These are phyloP conservation scores for Bombus consobrinus DNA, from an alignment of 1,140 invertebrate species.

Conservation along the genomic window DNA sequence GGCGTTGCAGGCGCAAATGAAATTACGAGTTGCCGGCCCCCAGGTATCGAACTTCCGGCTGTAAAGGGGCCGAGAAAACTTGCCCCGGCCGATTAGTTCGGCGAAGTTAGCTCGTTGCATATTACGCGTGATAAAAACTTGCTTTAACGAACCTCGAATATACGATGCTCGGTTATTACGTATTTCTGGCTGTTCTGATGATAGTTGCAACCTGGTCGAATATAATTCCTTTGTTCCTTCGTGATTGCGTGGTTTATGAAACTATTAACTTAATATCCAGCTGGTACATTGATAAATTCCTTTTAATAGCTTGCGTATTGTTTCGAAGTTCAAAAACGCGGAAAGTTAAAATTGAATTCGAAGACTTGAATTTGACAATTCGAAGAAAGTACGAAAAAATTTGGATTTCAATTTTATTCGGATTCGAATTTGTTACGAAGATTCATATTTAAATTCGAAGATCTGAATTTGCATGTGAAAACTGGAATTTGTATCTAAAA, in stretches of 20 bases:
- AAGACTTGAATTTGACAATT: no score
- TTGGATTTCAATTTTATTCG: background rate
- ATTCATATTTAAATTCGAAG: no score
- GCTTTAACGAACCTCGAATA: background rate
- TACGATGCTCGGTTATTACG: background rate
- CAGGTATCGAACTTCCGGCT: slow-evolving; percentile 3
- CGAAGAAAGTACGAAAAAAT: no score
- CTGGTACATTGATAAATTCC: no score
- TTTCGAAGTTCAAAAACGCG: no score
- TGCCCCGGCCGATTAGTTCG: background rate
- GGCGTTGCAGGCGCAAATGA: background rate
- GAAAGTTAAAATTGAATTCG: background rate
- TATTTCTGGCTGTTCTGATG: background rate
- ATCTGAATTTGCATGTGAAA: no score
- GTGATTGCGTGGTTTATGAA: background rate
- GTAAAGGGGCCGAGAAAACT: slow-evolving; percentile 19
- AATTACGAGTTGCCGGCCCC: slow-evolving; percentile 7
- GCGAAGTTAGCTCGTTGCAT: background rate
- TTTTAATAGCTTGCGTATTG: no score
- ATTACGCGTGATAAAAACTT: background rate
- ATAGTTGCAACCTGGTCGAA: background rate
- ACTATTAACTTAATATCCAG: no score
- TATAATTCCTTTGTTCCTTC: background rate
- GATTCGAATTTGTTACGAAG: background rate
- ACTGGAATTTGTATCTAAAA: no score